Percentiles rank a stretch among this genome's conserved stretches.
Conservation (phyloP, 2,888 invertebrate genomes). For the Polylopha cassiicola region DNA sequence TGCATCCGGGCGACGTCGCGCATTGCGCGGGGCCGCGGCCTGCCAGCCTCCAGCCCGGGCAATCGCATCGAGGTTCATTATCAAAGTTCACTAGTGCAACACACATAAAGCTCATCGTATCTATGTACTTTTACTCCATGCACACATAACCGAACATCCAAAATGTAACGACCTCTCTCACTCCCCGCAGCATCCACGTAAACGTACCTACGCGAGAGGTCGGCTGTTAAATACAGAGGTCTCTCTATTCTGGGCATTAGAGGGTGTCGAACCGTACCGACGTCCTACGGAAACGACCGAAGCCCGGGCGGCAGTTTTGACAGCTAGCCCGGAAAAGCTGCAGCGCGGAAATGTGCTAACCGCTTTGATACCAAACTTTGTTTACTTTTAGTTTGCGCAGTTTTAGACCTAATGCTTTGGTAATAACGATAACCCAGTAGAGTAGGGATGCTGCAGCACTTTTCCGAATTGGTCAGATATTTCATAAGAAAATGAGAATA, state of each 20-base stretch:
- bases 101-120: constrained; percentile 41
- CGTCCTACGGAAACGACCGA: constrained; percentile 54
- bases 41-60: constrained; percentile 44
- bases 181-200: constrained; percentile 24
- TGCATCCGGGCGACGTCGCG: constrained; percentile 50
- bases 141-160: constrained; percentile 36
- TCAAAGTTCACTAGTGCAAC: constrained; percentile 74
- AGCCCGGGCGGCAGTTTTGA: constrained; percentile 56
- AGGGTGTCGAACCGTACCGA: constrained; percentile 53
- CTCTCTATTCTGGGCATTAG: constrained; percentile 37
- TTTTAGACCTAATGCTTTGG: constrained; percentile 30
- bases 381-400: constrained; percentile 26
- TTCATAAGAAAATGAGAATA: constrained; percentile 1
- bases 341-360: constrained; percentile 48
- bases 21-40: constrained; percentile 33
- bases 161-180: constrained; percentile 37
- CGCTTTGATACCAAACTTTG: constrained; percentile 27
- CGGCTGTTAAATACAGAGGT: constrained; percentile 36
- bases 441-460: background rate
- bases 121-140: constrained; percentile 32
- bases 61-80: constrained; percentile 70
- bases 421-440: constrained; percentile 25
- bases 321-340: constrained; percentile 64
- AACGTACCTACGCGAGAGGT: constrained; percentile 19
- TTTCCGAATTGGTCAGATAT: constrained; percentile 10